These are phyloP conservation scores for Cichladusa arquata DNA, from an alignment of 2,113 vertebrate genomes.

Conservation along the genomic window DNA sequence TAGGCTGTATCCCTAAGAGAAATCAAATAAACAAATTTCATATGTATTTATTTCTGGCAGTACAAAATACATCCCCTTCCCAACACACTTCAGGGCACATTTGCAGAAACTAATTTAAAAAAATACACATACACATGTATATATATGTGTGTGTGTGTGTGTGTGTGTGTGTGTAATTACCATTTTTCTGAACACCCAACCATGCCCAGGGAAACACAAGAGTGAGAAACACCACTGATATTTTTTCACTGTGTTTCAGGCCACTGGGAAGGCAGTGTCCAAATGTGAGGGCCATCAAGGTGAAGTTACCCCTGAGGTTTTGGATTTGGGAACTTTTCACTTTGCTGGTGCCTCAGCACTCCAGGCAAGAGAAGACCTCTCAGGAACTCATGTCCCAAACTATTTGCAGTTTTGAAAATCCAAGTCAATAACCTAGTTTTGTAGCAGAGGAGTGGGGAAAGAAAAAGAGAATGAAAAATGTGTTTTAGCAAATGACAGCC, in stretches of 20 bases:
- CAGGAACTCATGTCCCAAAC: neutral
- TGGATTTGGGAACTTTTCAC: neutral
- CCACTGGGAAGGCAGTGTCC: neutral
- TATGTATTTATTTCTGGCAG: slow-evolving; percentile 6
- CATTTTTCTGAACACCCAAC: neutral
- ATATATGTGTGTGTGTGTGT: rapidly evolving
- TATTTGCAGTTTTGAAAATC: neutral
- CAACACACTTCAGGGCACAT: neutral
- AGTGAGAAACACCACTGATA: neutral
- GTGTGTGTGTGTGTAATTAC: neutral
- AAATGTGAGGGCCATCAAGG: neutral
- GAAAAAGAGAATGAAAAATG: rapidly evolving
- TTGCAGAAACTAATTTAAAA: neutral
- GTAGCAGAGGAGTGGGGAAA: rapidly evolving
- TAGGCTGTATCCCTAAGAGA: neutral
- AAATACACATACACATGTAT: rapidly evolving
- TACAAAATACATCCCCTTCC: slow-evolving; percentile 12
- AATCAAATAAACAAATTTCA: neutral
- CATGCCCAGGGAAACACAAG: neutral
- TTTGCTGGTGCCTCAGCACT: neutral
- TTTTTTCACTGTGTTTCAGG: neutral
- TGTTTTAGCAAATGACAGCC: rapidly evolving
- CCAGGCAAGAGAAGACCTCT: rapidly evolving
- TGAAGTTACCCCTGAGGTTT: rapidly evolving
- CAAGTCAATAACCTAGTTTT: neutral